Percentiles rank a stretch among this genome's conserved stretches.
These are phyloP conservation scores for Euclidia mi DNA, from an alignment of 2,888 invertebrate genomes.

Conservation along the genomic window DNA sequence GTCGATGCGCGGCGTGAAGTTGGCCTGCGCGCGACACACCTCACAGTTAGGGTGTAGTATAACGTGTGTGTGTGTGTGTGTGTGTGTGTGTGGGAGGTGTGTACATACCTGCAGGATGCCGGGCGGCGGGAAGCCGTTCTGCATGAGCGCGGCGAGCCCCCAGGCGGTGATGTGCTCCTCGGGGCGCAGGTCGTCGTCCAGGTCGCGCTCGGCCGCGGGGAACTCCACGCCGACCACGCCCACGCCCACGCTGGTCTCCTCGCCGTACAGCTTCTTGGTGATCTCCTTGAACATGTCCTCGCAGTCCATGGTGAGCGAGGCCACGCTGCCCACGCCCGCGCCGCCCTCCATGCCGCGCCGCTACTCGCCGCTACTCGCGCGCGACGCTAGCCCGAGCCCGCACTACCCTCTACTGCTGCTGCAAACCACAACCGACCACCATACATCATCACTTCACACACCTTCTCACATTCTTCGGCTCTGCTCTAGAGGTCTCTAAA, in stretches of 20 bases:
- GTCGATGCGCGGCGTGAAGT: constrained; percentile 88
- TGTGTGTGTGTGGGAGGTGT: too few relatives aligned
- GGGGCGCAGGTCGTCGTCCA: constrained; percentile 90
- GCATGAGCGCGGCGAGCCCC: constrained; percentile 94
- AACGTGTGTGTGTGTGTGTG: too few relatives aligned
- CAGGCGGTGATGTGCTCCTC: constrained; percentile 94
- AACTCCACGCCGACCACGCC: constrained; percentile 84
- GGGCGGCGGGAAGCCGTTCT: constrained; percentile 92
- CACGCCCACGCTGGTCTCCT: constrained; percentile 90
- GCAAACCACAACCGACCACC: too few relatives aligned
- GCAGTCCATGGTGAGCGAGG: constrained; percentile 92
- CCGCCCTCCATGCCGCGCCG: constrained; percentile 84
- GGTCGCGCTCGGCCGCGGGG: constrained; percentile 86
- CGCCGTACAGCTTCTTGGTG: constrained; percentile 97
- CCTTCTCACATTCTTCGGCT: too few relatives aligned
- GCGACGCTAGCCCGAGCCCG: too few relatives aligned
- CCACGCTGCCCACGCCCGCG: constrained; percentile 81
- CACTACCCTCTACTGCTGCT: not conserved
- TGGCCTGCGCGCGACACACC: constrained; percentile 77
- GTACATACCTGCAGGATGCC: constrained; percentile 90
- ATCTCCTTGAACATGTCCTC: constrained; percentile 98
- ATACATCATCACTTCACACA: too few relatives aligned
- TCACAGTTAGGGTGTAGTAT: too few relatives aligned
- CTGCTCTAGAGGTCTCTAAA: too few relatives aligned
- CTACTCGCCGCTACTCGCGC: too few relatives aligned